Evolutionary conservation across 2,113 vertebrate species (phyloP).

Genomic region (Progne subis): DNA sequence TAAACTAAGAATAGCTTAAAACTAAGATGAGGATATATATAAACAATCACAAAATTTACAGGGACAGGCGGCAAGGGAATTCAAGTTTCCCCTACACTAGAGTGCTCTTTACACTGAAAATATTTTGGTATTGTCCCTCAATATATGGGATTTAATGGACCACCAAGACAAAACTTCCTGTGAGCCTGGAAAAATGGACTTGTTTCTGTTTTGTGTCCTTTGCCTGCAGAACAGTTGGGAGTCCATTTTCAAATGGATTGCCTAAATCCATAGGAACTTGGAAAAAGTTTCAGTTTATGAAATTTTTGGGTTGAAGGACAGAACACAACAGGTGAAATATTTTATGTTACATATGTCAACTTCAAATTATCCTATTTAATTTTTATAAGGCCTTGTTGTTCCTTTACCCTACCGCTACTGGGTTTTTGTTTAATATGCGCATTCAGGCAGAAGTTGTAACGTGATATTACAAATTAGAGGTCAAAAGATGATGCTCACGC

Average conservation of each 20-base stretch:
- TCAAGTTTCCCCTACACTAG: not conserved
- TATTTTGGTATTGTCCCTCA: not conserved
- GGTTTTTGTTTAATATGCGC: not conserved
- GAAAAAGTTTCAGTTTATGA: not conserved
- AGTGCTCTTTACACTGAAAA: not conserved
- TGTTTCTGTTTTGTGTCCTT: not conserved
- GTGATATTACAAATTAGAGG: not conserved
- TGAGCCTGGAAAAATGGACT: not conserved
- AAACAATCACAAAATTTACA: slow-evolving; percentile 24
- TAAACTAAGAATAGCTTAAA: slow-evolving; percentile 59
- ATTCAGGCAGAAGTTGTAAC: not conserved
- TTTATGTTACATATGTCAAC: not conserved
- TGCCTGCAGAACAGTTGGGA: not conserved
- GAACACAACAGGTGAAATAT: not conserved
- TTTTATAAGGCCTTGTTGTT: not conserved
- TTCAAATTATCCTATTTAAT: not conserved
- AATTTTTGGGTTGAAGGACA: not conserved
- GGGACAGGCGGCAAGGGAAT: not conserved
- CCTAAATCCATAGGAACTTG: not conserved
- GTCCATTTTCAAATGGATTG: not conserved
- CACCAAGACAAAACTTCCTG: not conserved
- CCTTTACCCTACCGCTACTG: not conserved
- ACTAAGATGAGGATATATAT: slow-evolving; percentile 8
- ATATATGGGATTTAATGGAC: not conserved
- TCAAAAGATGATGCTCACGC: not conserved